Evolutionary conservation across 2,113 vertebrate genomes (phyloP), one percentile per base, ranked within the genome.

Genomic region (Poeciliopsis prolifica): DNA sequence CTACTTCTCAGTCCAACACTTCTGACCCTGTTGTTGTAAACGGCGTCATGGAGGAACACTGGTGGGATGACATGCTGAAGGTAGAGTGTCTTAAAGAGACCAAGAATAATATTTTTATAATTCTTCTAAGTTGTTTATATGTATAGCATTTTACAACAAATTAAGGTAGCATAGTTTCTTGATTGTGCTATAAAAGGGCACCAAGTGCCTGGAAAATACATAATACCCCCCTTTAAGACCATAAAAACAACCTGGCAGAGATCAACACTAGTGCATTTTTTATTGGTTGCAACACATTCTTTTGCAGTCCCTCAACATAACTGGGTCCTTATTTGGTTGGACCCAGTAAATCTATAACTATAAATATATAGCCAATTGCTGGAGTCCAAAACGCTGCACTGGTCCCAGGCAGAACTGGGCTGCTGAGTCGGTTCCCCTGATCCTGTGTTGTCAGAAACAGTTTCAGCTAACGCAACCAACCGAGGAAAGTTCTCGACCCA

Each of bases 401-500:
- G n/a, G 37, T 5, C 31, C 5, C 0, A 31, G 10, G 24, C n/a
- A 73, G 61, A 77, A 64, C 15, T 75, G 69, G 74, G 81, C 72
- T 78, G 15, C 24, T 65, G 73, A 64, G 69, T 2, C 15, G 22
- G 22, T 30, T 42, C 61, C 62, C 63, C 72, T 42, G 62, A 48
- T 77, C 54, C 69, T 82, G 78, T 79, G 63, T 74, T 65, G 70
- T 48, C 61, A 54, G 44, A 74, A 83, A 70, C 62, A 48, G 33
- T 73, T 74, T 79, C 62, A 86, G 68, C 75, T 61, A 58, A 4
- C 13, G 70, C 81, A 81, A 54, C 78, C 64, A 78, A 60, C 76
- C 17, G 44, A 74, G 78, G 75, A 82, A 72, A 87, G 87, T 80
- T 80, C 65, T 22, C 65, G 76, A 77, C 61, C 70, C 68, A 61